These are phyloP conservation scores for Thera obeliscata DNA, from an alignment of 2,888 invertebrate genomes.

Conservation along the genomic window DNA sequence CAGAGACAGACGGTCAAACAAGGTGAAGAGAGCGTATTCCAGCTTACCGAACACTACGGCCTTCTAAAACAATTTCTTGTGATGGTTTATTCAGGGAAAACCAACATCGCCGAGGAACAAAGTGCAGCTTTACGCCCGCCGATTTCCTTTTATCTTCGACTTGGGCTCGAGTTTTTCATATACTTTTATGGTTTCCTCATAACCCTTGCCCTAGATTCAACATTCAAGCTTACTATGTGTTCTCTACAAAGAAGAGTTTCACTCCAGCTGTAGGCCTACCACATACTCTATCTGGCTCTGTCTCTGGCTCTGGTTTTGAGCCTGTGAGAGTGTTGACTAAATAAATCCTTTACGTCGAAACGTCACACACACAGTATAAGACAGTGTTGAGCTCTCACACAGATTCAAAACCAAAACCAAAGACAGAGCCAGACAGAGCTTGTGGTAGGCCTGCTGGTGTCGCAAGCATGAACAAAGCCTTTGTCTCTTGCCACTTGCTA, in stretches of 20 bases:
- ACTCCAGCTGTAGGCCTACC: background rate
- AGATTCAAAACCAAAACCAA: too few relatives aligned
- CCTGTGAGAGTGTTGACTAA: too few relatives aligned
- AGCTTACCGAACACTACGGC: constrained; percentile 4
- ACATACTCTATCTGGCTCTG: background rate
- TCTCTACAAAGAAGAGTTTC: background rate
- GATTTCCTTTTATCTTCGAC: constrained; percentile 33
- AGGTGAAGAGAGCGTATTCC: background rate
- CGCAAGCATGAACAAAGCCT: too few relatives aligned
- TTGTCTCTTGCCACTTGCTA: too few relatives aligned
- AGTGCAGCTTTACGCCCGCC: constrained; percentile 29
- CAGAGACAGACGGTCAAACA: background rate
- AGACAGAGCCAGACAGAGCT: too few relatives aligned
- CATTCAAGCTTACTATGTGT: constrained; percentile 13
- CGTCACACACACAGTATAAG: too few relatives aligned
- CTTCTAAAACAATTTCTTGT: constrained; percentile 11
- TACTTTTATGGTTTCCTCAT: constrained; percentile 30
- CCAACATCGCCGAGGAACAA: constrained; percentile 21
- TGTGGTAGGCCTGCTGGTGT: too few relatives aligned
- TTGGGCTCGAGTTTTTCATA: constrained; percentile 32
- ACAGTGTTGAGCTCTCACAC: too few relatives aligned
- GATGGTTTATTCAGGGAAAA: constrained; percentile 29
- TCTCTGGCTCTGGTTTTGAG: too few relatives aligned
- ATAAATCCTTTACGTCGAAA: too few relatives aligned
- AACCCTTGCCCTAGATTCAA: constrained; percentile 38